Base-by-base conservation (phyloP, 2,888 invertebrate genomes). In the Rhingia campestris region DNA sequence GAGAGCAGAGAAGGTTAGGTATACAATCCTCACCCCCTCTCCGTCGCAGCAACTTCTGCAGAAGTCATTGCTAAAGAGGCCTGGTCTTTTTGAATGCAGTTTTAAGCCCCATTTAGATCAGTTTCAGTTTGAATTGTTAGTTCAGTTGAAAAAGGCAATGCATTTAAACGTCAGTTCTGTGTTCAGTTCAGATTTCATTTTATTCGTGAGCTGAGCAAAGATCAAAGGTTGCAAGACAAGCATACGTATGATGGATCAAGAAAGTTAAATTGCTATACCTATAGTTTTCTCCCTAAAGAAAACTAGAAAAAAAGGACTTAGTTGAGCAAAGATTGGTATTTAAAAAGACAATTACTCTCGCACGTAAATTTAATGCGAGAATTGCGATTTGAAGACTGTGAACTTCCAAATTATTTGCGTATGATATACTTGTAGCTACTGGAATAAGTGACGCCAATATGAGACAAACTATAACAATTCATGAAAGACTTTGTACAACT, bases 301-400 rank as follows among this genome's bases (percentile, higher is more conserved):
- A 12, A 6, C 37, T 12, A 14, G 37, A 54, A 54, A 6, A 53
- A 53, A 7, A 6, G 14, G 22, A 49, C 3, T 10, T n/a, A 53
- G 35, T 53, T 33, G 53, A 53, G 4, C 53, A 53, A 53, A 33
- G 53, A 53, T 33, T 53, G 53, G 53, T 53, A 53, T 33, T 53
- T n/a, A 33, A 53, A 32, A 53, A 53, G 35, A 33, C n/a, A 33
- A 53, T 33, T 12, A 32, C n/a, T 53, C n/a, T 53, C 35, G 53
- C 53, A n/a, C n/a, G n/a, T n/a, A n/a, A n/a, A n/a, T n/a, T n/a
- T n/a, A n/a, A n/a, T n/a, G n/a, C n/a, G n/a, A 49, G 14, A 49
- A 49, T 49, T 49, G 49, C 3, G 14, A 14, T 49, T 49, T 22
- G 22, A 49, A 49, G 12, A 49, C 14, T n/a, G 49, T 49, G 49